phyloP scores from a whole-genome alignment of 2,113 vertebrate species.

The Mirza zaza region DNA sequence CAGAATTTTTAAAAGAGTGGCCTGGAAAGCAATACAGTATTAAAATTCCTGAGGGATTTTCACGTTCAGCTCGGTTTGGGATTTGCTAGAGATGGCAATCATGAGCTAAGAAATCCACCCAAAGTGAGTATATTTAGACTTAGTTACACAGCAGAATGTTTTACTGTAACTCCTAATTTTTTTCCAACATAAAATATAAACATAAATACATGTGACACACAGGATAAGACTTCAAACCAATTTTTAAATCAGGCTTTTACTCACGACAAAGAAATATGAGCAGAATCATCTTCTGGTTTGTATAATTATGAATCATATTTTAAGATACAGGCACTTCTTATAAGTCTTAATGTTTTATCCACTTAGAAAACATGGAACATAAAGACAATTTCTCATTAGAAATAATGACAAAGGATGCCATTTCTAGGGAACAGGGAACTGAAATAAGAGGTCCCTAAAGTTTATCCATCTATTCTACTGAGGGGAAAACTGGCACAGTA shows the following conservation, averaged over 20 bases:
- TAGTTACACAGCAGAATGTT: neutral
- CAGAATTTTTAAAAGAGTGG: neutral
- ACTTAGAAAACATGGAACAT: neutral
- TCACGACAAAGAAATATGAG: neutral
- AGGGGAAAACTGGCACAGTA: fast-evolving
- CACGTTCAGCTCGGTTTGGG: neutral
- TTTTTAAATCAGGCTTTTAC: neutral
- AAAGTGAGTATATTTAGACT: neutral
- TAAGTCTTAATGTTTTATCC: neutral
- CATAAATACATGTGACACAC: neutral
- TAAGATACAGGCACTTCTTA: neutral
- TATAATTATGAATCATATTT: neutral
- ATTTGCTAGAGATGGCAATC: neutral
- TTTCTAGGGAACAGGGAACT: neutral
- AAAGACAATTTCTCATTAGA: constrained; percentile 10
- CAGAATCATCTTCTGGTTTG: neutral
- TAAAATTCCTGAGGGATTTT: neutral
- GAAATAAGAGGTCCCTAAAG: neutral
- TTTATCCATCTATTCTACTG: neutral
- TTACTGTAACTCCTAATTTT: neutral
- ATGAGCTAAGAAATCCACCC: neutral
- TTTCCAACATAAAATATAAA: neutral
- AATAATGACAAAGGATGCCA: neutral
- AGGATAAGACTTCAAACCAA: neutral
- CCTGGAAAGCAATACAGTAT: neutral